Percentiles rank a stretch among this genome's conserved stretches.
Evolutionary conservation across 2,797 vertebrate genomes (phyloP).

Genomic region (Pipistrellus kuhlii): DNA sequence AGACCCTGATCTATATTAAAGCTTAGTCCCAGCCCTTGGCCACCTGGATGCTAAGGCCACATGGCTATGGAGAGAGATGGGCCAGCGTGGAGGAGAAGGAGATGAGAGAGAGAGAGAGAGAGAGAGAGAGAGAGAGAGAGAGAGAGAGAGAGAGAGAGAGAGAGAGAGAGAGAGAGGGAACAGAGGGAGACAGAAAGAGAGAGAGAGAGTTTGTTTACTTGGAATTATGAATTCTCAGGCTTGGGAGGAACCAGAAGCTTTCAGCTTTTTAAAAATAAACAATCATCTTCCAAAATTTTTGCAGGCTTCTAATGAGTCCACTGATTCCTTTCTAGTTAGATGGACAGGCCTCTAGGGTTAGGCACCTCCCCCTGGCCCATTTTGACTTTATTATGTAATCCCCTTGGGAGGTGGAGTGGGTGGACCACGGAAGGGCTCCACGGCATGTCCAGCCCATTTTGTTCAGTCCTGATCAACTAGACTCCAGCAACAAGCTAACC

Average conservation of each 20-base stretch:
- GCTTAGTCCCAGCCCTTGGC: not conserved
- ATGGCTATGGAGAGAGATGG: not conserved
- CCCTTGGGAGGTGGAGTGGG: not conserved
- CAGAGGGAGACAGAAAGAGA: too few relatives aligned
- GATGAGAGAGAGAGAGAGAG: too few relatives aligned
- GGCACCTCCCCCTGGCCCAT: not conserved
- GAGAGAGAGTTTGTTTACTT: not conserved
- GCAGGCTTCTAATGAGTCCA: not conserved
- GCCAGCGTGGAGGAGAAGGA: too few relatives aligned
- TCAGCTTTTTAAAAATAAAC: not conserved
- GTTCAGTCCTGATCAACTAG: too few relatives aligned
- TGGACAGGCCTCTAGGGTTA: not conserved
- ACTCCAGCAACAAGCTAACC: too few relatives aligned
- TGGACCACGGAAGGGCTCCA: too few relatives aligned
- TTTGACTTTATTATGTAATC: not conserved
- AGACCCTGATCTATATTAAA: not conserved
- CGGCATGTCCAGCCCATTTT: too few relatives aligned
- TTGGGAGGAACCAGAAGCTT: not conserved
- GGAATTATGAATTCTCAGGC: not conserved
- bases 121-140: too few relatives aligned
- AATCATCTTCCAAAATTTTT: not conserved
- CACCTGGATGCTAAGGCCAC: not conserved
- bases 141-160: too few relatives aligned
- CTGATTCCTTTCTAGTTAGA: not conserved
- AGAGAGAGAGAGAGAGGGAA: too few relatives aligned